Base-by-base conservation (phyloP, 2,888 invertebrate species). In the Cepaea hortensis region DNA sequence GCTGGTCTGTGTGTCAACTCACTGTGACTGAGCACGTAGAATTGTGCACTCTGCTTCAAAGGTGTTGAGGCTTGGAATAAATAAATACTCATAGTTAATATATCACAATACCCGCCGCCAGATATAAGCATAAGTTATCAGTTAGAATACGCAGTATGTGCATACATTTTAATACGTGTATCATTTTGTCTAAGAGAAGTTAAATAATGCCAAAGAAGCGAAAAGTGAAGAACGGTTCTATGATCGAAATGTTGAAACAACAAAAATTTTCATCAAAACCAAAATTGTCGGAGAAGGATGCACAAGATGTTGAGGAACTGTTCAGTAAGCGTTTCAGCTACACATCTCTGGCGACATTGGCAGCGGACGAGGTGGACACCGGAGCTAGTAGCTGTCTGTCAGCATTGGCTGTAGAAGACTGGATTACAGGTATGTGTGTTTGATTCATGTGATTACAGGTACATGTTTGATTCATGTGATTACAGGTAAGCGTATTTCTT, bases 341-440 rank as follows among this genome's bases (percentile, higher is more conserved):
- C 70, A 77, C 35, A 6, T 68, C 68, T 20, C 3, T 48, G 70
- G 46, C 50, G 18, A 5, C 18, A 13, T 50, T 46, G n/a, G 7
- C 55, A 55, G 55, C 55, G 11, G 55, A 9, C 55, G 55, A 55
- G 55, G 9, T n/a, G 55, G 55, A 13, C 11, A 11, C 73, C 15
- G 18, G n/a, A 11, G 65, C 7, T n/a, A 0, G 20, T 75, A 3
- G 75, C 3, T 7, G 20, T 18, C 5, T 50, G 6, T 62, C 79
- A 62, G 62, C n/a, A 18, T 65, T 50, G 11, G 9, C 68, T 68
- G 84, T 84, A 20, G 84, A 84, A 70, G 84, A 84, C 11, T 84
- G 84, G 84, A 77, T 84, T 77, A 65, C 68, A 68, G 77, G 84
- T 77, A 77, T 62, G 79, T 62, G 55, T 0, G 55, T 61, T 77